Conservation (phyloP, 1,140 invertebrate species). For the Saccostrea echinata region DNA sequence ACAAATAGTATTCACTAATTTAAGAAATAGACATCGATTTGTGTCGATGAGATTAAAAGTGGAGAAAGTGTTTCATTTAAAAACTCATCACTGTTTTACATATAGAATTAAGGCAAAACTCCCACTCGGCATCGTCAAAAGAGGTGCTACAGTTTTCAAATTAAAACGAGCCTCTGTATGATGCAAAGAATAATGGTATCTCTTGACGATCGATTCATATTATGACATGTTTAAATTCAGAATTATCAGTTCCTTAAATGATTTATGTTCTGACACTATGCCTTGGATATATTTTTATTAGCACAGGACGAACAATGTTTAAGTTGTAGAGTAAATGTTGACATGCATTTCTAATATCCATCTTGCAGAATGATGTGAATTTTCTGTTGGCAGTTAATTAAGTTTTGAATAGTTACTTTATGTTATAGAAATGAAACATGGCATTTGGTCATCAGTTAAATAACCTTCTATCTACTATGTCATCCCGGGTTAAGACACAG, state of each 20-base stretch:
- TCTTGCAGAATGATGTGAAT: neutral
- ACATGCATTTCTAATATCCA: slow-evolving; percentile 21
- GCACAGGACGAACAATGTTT: neutral
- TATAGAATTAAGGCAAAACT: neutral
- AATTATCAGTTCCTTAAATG: neutral
- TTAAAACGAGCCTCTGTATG: neutral
- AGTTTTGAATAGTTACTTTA: slow-evolving; percentile 7
- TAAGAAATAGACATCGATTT: slow-evolving; percentile 30
- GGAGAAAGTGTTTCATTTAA: slow-evolving; percentile 15
- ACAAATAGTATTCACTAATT: neutral
- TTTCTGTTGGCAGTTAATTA: neutral
- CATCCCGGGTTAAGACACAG: neutral
- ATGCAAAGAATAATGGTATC: neutral
- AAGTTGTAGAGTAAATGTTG: neutral
- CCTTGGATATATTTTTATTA: neutral
- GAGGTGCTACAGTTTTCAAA: neutral
- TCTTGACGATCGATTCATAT: neutral
- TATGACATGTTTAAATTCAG: neutral
- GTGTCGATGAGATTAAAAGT: slow-evolving; percentile 21
- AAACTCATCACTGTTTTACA: slow-evolving; percentile 8
- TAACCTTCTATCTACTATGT: neutral
- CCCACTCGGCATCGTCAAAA: neutral
- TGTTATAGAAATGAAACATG: slow-evolving; percentile 29
- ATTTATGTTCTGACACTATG: neutral
- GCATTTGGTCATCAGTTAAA: slow-evolving; percentile 19